These are phyloP conservation scores for Nyctereutes procyonoides DNA, from an alignment of 2,113 vertebrate species.

Conservation along the genomic window DNA sequence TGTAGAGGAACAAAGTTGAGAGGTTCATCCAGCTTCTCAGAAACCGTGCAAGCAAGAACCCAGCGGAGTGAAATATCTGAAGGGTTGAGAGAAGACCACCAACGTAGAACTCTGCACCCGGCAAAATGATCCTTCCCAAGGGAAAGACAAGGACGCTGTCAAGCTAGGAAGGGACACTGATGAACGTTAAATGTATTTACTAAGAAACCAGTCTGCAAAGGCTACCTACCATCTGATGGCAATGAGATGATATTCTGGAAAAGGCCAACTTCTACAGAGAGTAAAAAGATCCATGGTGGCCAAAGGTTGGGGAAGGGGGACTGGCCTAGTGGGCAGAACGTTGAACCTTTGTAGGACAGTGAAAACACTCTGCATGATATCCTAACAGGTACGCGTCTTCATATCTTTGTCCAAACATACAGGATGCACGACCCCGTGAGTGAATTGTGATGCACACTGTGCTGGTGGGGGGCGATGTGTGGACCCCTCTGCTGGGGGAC, in stretches of 20 bases:
- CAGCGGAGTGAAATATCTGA: not conserved
- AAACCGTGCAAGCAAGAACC: not conserved
- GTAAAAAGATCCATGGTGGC: not conserved
- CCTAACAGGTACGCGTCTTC: not conserved
- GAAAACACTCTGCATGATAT: not conserved
- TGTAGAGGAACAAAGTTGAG: not conserved
- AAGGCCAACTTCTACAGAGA: not conserved
- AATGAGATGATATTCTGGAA: not conserved
- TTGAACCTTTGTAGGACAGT: not conserved
- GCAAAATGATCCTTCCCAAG: not conserved
- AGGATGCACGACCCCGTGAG: not conserved
- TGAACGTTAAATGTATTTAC: not conserved
- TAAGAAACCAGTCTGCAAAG: not conserved
- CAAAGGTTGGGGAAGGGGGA: not conserved
- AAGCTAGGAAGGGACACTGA: not conserved
- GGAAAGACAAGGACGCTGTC: not conserved
- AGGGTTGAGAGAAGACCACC: not conserved
- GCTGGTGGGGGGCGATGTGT: not conserved
- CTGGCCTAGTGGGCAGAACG: not conserved
- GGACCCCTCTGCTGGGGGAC: too few relatives aligned
- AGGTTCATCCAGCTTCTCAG: not conserved
- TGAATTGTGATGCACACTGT: not conserved
- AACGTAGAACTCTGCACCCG: not conserved
- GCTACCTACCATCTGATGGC: not conserved
- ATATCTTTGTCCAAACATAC: not conserved